Conservation (phyloP, 2,113 vertebrate genomes). For the Theristicus caerulescens region DNA sequence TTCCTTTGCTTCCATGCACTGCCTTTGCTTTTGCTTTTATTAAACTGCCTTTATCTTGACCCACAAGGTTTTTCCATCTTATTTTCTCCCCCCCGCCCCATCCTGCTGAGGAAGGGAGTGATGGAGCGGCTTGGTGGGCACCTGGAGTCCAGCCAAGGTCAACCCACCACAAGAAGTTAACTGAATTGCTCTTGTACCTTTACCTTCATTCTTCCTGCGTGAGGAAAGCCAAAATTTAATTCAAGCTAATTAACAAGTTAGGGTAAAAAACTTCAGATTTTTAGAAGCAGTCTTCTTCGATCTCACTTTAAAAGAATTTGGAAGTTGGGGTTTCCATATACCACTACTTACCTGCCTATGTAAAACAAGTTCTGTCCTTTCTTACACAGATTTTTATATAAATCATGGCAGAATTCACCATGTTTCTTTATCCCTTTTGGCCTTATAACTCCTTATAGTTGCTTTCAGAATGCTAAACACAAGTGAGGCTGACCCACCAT, state of each 20-base stretch:
- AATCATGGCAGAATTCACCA: background rate
- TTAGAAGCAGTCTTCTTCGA: background rate
- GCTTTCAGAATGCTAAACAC: background rate
- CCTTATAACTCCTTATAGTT: background rate
- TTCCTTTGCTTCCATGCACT: background rate
- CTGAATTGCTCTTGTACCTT: background rate
- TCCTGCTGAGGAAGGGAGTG: background rate
- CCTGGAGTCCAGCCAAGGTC: background rate
- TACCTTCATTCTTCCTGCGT: background rate
- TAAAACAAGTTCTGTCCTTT: background rate
- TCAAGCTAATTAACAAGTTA: background rate
- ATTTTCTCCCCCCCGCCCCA: background rate
- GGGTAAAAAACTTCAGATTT: background rate
- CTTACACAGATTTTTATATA: background rate
- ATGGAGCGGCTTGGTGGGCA: background rate
- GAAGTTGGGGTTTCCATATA: background rate
- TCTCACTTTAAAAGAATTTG: background rate
- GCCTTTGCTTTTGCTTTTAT: background rate
- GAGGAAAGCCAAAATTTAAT: background rate
- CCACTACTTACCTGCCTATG: background rate
- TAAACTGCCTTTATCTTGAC: background rate
- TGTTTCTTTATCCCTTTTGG: background rate
- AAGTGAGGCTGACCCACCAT: background rate
- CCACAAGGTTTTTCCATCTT: background rate
- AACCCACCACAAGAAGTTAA: background rate